phyloP scores from a whole-genome alignment of 1,140 invertebrate genomes.

The Nebria ingens region DNA sequence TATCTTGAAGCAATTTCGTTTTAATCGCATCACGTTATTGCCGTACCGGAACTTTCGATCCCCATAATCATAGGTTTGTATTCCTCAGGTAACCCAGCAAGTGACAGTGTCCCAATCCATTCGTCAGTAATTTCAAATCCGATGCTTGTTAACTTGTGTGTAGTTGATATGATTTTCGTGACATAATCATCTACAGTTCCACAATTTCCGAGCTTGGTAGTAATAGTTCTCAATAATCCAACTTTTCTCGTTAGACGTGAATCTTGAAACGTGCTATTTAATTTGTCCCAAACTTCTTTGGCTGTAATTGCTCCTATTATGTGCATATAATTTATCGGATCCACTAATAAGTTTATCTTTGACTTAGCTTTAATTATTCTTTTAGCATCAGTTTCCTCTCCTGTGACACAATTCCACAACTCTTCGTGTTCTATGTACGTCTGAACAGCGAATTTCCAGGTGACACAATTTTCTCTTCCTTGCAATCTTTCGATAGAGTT shows the following conservation, averaged over 20 bases:
- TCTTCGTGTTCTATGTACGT: slow-evolving; percentile 27
- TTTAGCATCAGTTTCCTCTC: slow-evolving; percentile 19
- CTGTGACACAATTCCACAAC: slow-evolving; percentile 22
- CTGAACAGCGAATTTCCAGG: slow-evolving; percentile 28
- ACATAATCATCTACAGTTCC: slow-evolving; percentile 28
- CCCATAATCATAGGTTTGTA: slow-evolving; percentile 36
- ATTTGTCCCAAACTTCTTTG: slow-evolving; percentile 25
- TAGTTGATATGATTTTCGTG: slow-evolving; percentile 28
- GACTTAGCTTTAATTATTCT: slow-evolving; percentile 24
- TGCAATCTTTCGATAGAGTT: slow-evolving; percentile 21
- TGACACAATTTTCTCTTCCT: slow-evolving; percentile 26
- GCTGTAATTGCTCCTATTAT: slow-evolving; percentile 19
- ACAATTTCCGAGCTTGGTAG: slow-evolving; percentile 23
- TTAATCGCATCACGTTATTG: slow-evolving; percentile 32
- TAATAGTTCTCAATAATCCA: slow-evolving; percentile 25
- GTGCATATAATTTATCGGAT: slow-evolving; percentile 27
- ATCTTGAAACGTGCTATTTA: slow-evolving; percentile 27
- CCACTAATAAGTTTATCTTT: slow-evolving; percentile 27
- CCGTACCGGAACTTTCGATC: slow-evolving; percentile 27
- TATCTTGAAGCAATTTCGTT: slow-evolving; percentile 33
- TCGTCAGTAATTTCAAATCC: slow-evolving; percentile 29
- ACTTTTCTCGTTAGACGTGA: slow-evolving; percentile 29
- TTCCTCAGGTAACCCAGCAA: slow-evolving; percentile 28
- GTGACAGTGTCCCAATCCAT: slow-evolving; percentile 28
- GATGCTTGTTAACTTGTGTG: slow-evolving; percentile 27